phyloP scores from a whole-genome alignment of 1,140 invertebrate genomes.

The Rhizoglyphus robini region DNA sequence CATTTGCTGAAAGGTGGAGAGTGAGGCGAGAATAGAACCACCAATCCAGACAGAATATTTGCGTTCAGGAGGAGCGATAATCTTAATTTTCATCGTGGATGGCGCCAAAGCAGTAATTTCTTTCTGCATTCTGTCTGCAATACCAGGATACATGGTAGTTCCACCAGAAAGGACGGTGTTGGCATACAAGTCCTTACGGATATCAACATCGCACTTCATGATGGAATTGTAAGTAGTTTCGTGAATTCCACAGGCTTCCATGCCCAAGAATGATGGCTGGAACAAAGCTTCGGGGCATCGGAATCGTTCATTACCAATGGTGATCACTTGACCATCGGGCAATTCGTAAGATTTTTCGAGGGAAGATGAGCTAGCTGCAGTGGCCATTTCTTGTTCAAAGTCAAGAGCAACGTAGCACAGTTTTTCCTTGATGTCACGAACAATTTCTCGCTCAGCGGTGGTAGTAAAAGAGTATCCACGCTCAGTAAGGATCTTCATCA shows the following conservation, averaged over 20 bases:
- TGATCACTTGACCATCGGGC: conserved; percentile 36
- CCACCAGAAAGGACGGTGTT: conserved; percentile 43
- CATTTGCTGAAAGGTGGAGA: conserved; percentile 45
- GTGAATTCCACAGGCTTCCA: conserved; percentile 37
- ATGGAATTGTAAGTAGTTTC: conserved; percentile 43
- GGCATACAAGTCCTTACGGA: conserved; percentile 37
- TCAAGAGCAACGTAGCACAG: conserved; percentile 42
- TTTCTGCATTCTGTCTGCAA: conserved; percentile 40
- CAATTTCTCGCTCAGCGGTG: conserved; percentile 60
- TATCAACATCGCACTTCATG: conserved; percentile 40
- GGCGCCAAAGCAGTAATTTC: conserved; percentile 37
- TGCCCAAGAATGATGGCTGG: conserved; percentile 36
- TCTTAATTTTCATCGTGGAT: conserved; percentile 37
- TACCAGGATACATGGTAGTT: conserved; percentile 43
- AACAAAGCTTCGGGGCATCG: conserved; percentile 33
- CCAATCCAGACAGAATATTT: conserved; percentile 82
- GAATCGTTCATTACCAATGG: conserved; percentile 35
- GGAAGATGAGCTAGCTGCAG: conserved; percentile 49
- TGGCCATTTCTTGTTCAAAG: conserved; percentile 89
- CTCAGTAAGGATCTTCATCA: conserved; percentile 41
- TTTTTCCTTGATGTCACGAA: conserved; percentile 39
- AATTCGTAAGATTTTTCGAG: conserved; percentile 38
- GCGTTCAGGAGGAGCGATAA: conserved; percentile 51
- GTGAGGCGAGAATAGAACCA: conserved; percentile 41
- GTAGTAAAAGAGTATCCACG: conserved; percentile 38